A percentile compares a stretch with the other conserved stretches of the same genome.
These are phyloP conservation scores for Conopomorpha cramerella DNA, from an alignment of 1,140 invertebrate genomes.

Conservation along the genomic window DNA sequence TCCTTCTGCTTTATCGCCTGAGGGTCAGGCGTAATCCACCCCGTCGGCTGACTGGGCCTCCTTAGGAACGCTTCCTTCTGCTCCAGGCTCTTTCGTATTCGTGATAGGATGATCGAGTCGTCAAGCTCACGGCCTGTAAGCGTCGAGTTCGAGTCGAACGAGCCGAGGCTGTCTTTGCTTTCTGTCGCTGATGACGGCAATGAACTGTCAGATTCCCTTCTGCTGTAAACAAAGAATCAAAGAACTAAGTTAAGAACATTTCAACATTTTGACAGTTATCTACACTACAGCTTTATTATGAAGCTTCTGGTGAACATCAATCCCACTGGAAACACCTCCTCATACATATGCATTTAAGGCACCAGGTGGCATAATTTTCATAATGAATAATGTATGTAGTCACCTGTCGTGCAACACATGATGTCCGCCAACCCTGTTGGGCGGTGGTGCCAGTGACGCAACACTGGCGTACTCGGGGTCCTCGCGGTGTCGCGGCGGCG, in stretches of 20 bases:
- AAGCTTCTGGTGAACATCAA: too few relatives aligned
- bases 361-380: too few relatives aligned
- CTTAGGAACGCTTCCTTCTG: slow-evolving; percentile 87
- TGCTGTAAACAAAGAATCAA: slow-evolving; percentile 25
- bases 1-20: slow-evolving; percentile 66
- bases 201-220: slow-evolving; percentile 64
- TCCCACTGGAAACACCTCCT: too few relatives aligned
- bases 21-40: slow-evolving; percentile 57
- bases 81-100: slow-evolving; percentile 80
- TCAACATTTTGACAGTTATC: too few relatives aligned
- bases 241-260: too few relatives aligned
- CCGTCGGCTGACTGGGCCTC: slow-evolving; percentile 70
- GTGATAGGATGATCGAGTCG: slow-evolving; percentile 69
- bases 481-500: slow-evolving; percentile 21
- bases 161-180: slow-evolving; percentile 68
- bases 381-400: too few relatives aligned
- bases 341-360: too few relatives aligned
- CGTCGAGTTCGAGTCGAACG: slow-evolving; percentile 69
- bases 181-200: slow-evolving; percentile 62
- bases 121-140: slow-evolving; percentile 68
- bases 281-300: too few relatives aligned
- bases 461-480: slow-evolving; percentile 50
- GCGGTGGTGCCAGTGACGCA: slow-evolving; percentile 29
- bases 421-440: slow-evolving; percentile 29
- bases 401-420: slow-evolving; percentile 48